Evolutionary conservation across 2,888 invertebrate species (phyloP).

Genomic region (Elmis aenea): DNA sequence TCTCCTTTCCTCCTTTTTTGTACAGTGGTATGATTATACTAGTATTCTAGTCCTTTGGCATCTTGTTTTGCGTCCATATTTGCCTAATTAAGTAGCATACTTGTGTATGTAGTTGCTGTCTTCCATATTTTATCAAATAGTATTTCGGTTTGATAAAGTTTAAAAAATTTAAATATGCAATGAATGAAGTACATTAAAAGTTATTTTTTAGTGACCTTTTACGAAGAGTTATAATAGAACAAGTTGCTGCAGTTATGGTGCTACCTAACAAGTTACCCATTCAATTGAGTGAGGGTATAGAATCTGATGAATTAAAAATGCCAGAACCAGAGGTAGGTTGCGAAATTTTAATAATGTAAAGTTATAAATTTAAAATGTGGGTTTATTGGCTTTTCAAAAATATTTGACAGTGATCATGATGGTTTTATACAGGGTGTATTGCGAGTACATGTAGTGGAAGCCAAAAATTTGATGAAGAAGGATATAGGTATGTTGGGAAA

Average conservation of each 20-base stretch:
- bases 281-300: slow-evolving; percentile 78
- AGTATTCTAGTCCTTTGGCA: too few species aligned
- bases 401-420: background rate
- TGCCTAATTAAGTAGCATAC: too few species aligned
- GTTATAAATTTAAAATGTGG: background rate
- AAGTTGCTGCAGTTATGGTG: slow-evolving; percentile 89
- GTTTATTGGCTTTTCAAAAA: background rate
- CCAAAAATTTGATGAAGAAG: slow-evolving; percentile 92
- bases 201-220: slow-evolving; percentile 70
- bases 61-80: too few species aligned
- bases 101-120: too few species aligned
- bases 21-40: too few species aligned
- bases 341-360: too few species aligned
- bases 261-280: slow-evolving; percentile 93
- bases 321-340: slow-evolving; percentile 84
- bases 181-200: slow-evolving; percentile 1
- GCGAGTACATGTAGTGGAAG: slow-evolving; percentile 90
- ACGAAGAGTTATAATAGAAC: slow-evolving; percentile 82
- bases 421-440: slow-evolving; percentile 73
- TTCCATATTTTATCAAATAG: too few species aligned
- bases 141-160: too few species aligned
- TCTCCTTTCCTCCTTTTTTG: too few species aligned
- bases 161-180: background rate
- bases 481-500: slow-evolving; percentile 86
- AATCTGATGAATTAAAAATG: slow-evolving; percentile 75